phyloP scores from a whole-genome alignment of 2,797 vertebrate genomes.

The Halcyon leucocephala region DNA sequence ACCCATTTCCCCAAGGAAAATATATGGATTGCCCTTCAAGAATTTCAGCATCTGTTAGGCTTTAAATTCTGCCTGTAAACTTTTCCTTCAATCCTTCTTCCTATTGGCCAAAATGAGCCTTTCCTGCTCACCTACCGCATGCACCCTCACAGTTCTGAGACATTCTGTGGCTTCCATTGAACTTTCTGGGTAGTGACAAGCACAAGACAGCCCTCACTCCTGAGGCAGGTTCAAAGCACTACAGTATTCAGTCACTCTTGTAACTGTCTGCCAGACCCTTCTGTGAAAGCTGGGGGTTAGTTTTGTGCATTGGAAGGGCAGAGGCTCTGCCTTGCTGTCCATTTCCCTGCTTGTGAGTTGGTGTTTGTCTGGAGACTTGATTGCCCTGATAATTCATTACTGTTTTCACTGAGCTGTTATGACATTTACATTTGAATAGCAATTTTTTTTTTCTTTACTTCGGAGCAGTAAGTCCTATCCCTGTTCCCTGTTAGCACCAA shows the following conservation, averaged over 20 bases:
- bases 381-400: background rate
- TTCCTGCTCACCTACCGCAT: background rate
- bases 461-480: background rate
- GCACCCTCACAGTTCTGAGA: background rate
- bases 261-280: background rate
- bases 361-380: accelerated
- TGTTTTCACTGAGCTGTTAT: background rate
- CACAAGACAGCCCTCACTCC: background rate
- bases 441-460: accelerated
- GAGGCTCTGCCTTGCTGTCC: background rate
- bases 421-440: background rate
- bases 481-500: background rate
- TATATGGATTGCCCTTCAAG: background rate
- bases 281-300: background rate
- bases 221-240: background rate
- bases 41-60: background rate
- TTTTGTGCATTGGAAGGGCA: background rate
- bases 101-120: background rate
- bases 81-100: background rate
- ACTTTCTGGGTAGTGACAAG: background rate
- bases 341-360: background rate
- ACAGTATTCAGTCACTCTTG: accelerated
- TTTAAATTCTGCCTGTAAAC: background rate
- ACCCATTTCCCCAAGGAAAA: background rate
- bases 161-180: accelerated